Evolutionary conservation across 2,888 invertebrate species (phyloP).

Genomic region (Stegophylla sp.): DNA sequence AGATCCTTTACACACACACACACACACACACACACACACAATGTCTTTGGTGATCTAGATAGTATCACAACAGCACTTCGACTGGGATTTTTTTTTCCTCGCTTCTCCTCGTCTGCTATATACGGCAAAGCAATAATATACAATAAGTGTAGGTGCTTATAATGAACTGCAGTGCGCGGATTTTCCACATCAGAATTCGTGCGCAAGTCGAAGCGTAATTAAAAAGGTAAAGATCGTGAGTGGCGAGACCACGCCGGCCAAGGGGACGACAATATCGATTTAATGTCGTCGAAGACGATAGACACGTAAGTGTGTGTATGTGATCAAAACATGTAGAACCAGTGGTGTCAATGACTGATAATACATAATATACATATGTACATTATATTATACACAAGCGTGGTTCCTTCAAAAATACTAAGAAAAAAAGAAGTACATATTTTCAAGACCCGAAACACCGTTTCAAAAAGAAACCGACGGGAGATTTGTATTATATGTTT

Average conservation of each 20-base stretch:
- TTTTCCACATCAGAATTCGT: slow-evolving; percentile 40
- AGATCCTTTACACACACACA: slow-evolving; percentile 1
- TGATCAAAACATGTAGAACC: neutral
- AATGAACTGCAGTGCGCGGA: neutral
- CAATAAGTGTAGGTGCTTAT: neutral
- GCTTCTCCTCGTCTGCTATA: neutral
- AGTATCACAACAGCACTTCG: neutral
- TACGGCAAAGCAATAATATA: neutral
- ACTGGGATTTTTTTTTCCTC: neutral
- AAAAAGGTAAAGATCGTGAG: slow-evolving; percentile 33
- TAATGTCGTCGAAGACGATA: slow-evolving; percentile 24
- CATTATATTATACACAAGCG: neutral
- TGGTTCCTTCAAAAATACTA: neutral
- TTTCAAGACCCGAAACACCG: slow-evolving; percentile 35
- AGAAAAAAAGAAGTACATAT: slow-evolving; percentile 26
- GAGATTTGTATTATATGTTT: slow-evolving; percentile 56
- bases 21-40: no score
- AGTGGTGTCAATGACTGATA: slow-evolving; percentile 58
- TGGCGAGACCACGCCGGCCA: neutral
- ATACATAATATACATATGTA: neutral
- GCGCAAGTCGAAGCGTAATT: slow-evolving; percentile 11
- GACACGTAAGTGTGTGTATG: neutral
- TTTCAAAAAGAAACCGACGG: slow-evolving; percentile 55
- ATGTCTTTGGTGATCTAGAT: slow-evolving; percentile 25
- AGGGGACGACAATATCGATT: slow-evolving; percentile 30